Evolutionary conservation across 2,797 vertebrate species (phyloP).

Genomic region (Protonibea diacanthus): DNA sequence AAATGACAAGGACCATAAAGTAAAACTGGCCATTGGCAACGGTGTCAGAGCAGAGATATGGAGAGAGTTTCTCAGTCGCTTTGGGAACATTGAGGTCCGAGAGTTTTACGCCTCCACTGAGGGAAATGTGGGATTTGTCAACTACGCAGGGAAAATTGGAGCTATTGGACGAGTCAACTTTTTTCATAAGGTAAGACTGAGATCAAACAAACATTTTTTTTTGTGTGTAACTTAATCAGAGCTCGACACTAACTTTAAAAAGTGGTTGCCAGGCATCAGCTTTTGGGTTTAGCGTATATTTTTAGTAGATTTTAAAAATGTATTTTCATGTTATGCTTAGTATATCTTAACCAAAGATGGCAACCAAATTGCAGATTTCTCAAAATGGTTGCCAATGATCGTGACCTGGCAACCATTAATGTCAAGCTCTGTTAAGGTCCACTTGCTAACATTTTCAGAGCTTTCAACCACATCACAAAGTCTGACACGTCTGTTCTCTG

Average conservation of each 20-base stretch:
- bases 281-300: too few species aligned
- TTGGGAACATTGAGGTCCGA: conserved; percentile 86
- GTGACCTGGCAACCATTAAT: too few species aligned
- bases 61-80: conserved; percentile 89
- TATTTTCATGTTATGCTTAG: too few species aligned
- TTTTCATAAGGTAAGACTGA: conserved; percentile 84
- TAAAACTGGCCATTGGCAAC: conserved; percentile 89
- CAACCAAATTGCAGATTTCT: too few species aligned
- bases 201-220: background rate
- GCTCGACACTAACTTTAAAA: too few species aligned
- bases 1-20: conserved; percentile 88
- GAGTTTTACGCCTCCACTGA: conserved; percentile 94
- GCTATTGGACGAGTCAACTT: conserved; percentile 88
- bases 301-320: too few species aligned
- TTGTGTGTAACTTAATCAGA: background rate
- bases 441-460: background rate
- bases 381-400: too few species aligned
- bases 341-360: too few species aligned
- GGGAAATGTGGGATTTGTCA: conserved; percentile 90
- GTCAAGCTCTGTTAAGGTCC: too few species aligned
- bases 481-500: background rate
- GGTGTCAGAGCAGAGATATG: conserved; percentile 91
- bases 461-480: background rate
- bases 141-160: conserved; percentile 90
- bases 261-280: too few species aligned